Base-by-base conservation (phyloP, 2,113 vertebrate species). In the Ranitomeya imitator region DNA sequence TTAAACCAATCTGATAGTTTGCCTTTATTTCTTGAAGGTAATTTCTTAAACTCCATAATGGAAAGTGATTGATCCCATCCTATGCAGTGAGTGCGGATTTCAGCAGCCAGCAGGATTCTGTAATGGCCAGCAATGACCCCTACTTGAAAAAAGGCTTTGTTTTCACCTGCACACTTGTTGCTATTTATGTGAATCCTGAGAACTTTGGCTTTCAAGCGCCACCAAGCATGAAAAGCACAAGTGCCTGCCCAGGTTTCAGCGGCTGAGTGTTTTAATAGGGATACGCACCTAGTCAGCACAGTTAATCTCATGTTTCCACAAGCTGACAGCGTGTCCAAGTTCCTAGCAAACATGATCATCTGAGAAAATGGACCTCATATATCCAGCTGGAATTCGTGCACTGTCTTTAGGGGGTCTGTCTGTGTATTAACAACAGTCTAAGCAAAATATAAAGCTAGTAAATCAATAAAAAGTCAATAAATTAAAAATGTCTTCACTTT, bases 191-290 rank as follows among this genome's bases (percentile, higher is more conserved):
- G 79, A 26, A 76, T 88, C 86, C 86, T 77, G 76, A 86, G 77
- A 86, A 74, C 59, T 23, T 23, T 55, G 60, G n/a, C 79, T 87
- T 87, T 82, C 86, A 87, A 57, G 79, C n/a, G 55, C 59, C 79
- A 88, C 80, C 45, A 76, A 74, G 86, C 79, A 88, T 77, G 79
- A 88, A 83, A 88, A 88, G 86, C 60, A 83, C 80, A 88, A 88
- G 86, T 83, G 86, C n/a, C 57, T 76, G 69, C 45, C 86, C 86
- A 60, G 26, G 80, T 63, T 83, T 83, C 79, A 77, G 57, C 86
- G 54, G 69, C 67, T 76, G 79, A 61, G 67, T 83, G 80, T 73
- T 88, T 76, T 81, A 86, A 67, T 86, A 60, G 31, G 85, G 51
- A 79, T 79, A 86, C 31, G 79, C 86, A 73, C 65, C 86, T 60